These are phyloP conservation scores for Omphaloscelis lunosa DNA, from an alignment of 2,888 invertebrate genomes.

Conservation along the genomic window DNA sequence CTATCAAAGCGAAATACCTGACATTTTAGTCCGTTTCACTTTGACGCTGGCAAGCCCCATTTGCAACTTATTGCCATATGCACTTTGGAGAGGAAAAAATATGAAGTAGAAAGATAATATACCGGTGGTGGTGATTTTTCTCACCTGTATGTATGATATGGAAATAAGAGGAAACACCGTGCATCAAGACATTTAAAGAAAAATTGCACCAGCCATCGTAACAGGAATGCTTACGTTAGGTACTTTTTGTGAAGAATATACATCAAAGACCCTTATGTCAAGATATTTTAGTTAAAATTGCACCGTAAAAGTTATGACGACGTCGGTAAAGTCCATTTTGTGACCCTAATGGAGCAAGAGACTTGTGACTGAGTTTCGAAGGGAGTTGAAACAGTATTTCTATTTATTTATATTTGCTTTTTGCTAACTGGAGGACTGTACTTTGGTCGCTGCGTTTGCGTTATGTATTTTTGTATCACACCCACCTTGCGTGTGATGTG, in stretches of 20 bases:
- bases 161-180: background rate
- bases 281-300: background rate
- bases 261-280: background rate
- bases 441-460: background rate
- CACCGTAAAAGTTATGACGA: background rate
- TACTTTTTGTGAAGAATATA: background rate
- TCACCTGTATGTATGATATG: background rate
- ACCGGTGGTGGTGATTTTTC: background rate
- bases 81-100: constrained; percentile 35
- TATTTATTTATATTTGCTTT: background rate
- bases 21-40: constrained; percentile 45
- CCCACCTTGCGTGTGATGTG: background rate
- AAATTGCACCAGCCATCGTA: background rate
- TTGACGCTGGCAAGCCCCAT: constrained; percentile 35
- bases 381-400: background rate
- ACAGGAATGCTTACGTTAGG: background rate
- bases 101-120: background rate
- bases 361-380: background rate
- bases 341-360: background rate
- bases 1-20: constrained; percentile 37
- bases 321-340: background rate
- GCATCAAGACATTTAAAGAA: background rate
- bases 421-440: background rate
- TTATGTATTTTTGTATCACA: background rate
- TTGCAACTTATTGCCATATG: constrained; percentile 44